Evolutionary conservation across 2,113 vertebrate species (phyloP), one percentile per base, ranked within the genome.

Genomic region (Anthoscopus minutus): DNA sequence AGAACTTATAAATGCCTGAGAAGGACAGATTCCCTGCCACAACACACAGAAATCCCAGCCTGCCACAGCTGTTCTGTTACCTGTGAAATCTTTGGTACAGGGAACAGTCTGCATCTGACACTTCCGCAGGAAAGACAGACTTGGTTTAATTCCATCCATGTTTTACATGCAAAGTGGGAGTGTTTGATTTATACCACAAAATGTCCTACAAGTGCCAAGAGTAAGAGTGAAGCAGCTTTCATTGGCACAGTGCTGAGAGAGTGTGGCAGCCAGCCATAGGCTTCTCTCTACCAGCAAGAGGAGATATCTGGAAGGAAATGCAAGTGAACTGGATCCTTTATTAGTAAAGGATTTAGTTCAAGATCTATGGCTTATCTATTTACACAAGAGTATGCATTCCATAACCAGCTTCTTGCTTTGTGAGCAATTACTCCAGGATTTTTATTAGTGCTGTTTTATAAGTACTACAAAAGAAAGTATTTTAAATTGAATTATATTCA

Each of bases 401-500:
- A 72, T 45, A 83, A 74, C 18, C 15, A 42, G 18, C 45, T 70
- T 58, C 40, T 19, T 93, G 66, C 33, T 93, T 58, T 82, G 79
- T 38, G 37, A 54, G 23, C 70, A 85, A 1, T 35, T 79, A 91
- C 57, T 31, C n/a, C 38, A 23, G 42, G 40, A 22, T 85, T 94
- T 77, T 23, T 28, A 48, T 61, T 64, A 53, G 22, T 15, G 21
- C 20, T 77, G n/a, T 21, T 82, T 88, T 65, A 8, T 16, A 93
- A 86, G 37, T 20, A 30, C 27, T 50, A 35, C 51, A 86, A 70
- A 85, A 93, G 27, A 92, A 95, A 73, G 80, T 45, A 73, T 50
- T 73, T 94, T 33, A 83, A 83, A 70, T 35, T 77, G 71, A 93
- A 66, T 37, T 70, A 73, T 11, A 65, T 5, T 15, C 4, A 20